Evolutionary conservation across 1,140 invertebrate species (phyloP).

Genomic region (Copidosoma floridanum): DNA sequence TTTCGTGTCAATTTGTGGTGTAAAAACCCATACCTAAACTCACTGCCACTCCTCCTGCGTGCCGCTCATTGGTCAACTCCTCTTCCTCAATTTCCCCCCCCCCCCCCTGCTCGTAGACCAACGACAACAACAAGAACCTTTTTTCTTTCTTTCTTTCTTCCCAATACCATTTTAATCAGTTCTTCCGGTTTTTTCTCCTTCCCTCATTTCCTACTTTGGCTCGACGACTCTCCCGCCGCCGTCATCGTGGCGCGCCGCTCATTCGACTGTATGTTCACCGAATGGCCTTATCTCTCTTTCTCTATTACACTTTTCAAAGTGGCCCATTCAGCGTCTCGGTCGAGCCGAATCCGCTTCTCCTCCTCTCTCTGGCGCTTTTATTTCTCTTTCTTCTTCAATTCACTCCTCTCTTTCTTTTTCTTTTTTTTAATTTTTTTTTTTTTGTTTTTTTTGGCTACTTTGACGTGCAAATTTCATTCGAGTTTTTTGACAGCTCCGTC

Average conservation of each 20-base stretch:
- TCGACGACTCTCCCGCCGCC: background rate
- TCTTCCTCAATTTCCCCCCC: slow-evolving; percentile 13
- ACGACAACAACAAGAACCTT: no score
- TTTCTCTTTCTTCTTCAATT: background rate
- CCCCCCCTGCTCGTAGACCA: no score
- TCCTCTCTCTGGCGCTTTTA: background rate
- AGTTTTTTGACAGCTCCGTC: no score
- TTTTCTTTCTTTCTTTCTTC: no score
- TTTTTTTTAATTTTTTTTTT: no score
- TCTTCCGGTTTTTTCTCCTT: slow-evolving; percentile 21
- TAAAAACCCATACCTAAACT: no score
- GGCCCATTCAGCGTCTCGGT: slow-evolving; percentile 11
- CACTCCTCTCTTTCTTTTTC: background rate
- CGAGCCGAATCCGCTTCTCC: slow-evolving; percentile 2
- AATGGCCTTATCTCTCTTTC: slow-evolving; percentile 8
- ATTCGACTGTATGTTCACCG: slow-evolving; percentile 10
- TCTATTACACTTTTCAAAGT: slow-evolving; percentile 16
- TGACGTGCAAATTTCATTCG: no score
- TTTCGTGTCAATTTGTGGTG: no score
- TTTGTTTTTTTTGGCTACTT: no score
- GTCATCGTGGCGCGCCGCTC: no score
- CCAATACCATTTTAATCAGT: slow-evolving; percentile 21
- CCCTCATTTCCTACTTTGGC: slow-evolving; percentile 9
- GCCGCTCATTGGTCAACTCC: no score
- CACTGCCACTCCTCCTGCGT: no score